Evolutionary conservation across 2,113 vertebrate species (phyloP).

Genomic region (Hyperopisus bebe): DNA sequence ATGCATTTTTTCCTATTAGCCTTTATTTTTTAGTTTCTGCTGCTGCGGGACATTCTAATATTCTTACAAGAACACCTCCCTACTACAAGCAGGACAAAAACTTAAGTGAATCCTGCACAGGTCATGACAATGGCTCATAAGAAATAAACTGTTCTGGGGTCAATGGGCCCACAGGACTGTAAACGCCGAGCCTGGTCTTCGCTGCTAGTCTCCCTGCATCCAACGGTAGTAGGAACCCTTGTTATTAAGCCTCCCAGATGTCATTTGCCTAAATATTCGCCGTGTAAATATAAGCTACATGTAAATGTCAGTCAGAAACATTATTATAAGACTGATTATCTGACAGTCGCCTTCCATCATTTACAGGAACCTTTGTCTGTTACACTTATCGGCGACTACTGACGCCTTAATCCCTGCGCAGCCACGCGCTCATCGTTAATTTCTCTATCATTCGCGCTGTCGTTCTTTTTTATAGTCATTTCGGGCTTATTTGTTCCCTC

Average conservation of each 20-base stretch:
- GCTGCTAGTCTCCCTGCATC: neutral
- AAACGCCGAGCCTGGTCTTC: neutral
- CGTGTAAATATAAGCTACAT: neutral
- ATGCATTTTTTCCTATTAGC: constrained; percentile 54
- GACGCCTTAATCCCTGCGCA: neutral
- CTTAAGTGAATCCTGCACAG: constrained; percentile 39
- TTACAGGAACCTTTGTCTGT: neutral
- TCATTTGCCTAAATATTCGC: neutral
- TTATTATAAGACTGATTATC: neutral
- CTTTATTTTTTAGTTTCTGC: neutral
- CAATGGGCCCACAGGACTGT: constrained; percentile 4
- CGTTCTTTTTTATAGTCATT: neutral
- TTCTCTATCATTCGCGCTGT: neutral
- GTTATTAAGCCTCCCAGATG: neutral
- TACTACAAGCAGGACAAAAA: constrained; percentile 54
- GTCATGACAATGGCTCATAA: constrained; percentile 44
- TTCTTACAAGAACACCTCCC: constrained; percentile 7
- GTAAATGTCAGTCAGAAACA: neutral
- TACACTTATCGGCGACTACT: neutral
- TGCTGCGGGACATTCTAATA: neutral
- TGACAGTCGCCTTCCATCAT: neutral
- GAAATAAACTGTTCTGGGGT: constrained; percentile 57
- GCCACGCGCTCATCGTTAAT: neutral
- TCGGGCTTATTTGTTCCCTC: neutral
- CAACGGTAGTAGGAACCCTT: too few relatives aligned